phyloP scores from a whole-genome alignment of 2,113 vertebrate species.

The Macrotis lagotis region DNA sequence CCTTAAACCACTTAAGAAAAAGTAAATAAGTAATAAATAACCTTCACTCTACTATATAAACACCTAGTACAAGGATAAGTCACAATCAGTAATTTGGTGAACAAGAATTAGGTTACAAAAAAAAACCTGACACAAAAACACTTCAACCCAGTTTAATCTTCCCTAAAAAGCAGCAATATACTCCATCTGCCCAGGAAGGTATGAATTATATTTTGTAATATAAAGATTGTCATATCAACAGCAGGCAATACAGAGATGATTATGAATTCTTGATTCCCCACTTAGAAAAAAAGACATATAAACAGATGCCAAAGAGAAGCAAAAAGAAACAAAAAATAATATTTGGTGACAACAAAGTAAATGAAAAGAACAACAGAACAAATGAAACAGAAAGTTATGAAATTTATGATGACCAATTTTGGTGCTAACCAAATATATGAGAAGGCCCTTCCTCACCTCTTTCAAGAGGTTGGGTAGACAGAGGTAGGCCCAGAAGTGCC shows the following conservation, averaged over 20 bases:
- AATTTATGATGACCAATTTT: no score
- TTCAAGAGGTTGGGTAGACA: no score
- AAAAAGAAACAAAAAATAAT: no score
- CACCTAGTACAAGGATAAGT: neutral
- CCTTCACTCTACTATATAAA: neutral
- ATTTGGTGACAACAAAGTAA: no score
- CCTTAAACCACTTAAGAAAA: conserved; percentile 51
- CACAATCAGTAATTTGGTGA: neutral
- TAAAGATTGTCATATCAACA: neutral
- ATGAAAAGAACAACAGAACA: no score
- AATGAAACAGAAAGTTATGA: no score
- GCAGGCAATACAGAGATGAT: neutral
- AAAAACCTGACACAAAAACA: neutral
- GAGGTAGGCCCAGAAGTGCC: no score
- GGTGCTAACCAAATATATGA: no score
- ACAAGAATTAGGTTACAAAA: neutral
- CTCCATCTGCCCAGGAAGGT: neutral
- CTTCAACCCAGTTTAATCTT: neutral
- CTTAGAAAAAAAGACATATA: neutral
- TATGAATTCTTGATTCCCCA: no score
- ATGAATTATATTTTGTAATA: neutral
- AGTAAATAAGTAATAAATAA: neutral
- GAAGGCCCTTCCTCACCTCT: no score
- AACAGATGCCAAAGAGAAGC: no score
- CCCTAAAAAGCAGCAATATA: neutral